Evolutionary conservation across 2,888 invertebrate species (phyloP), one percentile per base, ranked within the genome.

Genomic region (Troilus luridus): DNA sequence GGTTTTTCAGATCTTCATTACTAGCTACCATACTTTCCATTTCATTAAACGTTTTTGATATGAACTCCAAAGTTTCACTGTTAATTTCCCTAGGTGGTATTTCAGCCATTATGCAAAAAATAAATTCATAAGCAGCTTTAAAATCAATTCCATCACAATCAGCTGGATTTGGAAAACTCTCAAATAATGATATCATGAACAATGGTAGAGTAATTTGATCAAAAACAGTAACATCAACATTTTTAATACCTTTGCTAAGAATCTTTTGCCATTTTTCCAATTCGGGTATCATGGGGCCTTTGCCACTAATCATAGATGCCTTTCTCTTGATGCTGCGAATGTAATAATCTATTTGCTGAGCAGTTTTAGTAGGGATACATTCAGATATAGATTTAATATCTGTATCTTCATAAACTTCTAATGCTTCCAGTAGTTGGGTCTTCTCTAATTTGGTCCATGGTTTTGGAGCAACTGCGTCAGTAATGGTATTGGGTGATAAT

Each of bases 121-220:
- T 85, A 58, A 85, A 85, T 58, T 85, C 56, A 58, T 85, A 85
- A n/a, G 85, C 56, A 21, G 21, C 56, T 58, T 85, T 85, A 58
- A 85, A 85, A 85, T 85, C 85, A 12, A 85, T 85, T 56, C 85
- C 85, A 85, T 85, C 85, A 85, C 85, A 85, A 54, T 5, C 5
- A 56, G 85, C n/a, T 12, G 85, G 56, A n/a, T n/a, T 54, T 12
- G 85, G 85, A 85, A 56, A 58, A 58, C 11, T 54, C 21, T 85
- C 56, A n/a, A 85, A 85, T 56, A 85, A 85, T 85, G 85, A 85
- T n/a, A 85, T 85, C 0, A 85, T n/a, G n/a, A 85, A 56, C n/a
- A 85, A 85, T 9, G 85, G 85, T 12, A 85, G 6, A n/a, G 85
- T 85, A 21, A 85, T 5, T 11, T 85, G 54, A n/a, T 85, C 85